Evolutionary conservation across 1,140 invertebrate species (phyloP), one percentile per base, ranked within the genome.

Genomic region (Neodiprion fabricii): DNA sequence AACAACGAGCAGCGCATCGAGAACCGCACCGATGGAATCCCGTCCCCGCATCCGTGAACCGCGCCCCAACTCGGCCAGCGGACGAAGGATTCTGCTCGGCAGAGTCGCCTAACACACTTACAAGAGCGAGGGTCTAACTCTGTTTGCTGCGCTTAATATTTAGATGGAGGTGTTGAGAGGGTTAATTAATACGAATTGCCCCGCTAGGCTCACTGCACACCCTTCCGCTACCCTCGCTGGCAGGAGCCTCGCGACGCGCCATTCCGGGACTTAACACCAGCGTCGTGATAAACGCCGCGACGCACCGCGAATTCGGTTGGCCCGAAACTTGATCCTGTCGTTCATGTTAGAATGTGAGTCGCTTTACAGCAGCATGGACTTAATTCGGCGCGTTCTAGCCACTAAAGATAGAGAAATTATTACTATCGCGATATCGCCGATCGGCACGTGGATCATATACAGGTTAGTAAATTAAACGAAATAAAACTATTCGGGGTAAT

Each of bases 101-200:
- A 47, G 69, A 74, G 17, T 67, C 71, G 70, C 49, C 72, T 61
- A 61, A 61, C 53, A 9, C 53, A 61, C 53, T 21, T 69, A 69
- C 11, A 23, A 47, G 40, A 23, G 67, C 67, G 21, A 69, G 21
- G 70, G 70, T 48, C 70, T 71, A 71, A 71, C 70, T 49, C 10
- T 50, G 21, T 50, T 71, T 71, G 70, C 70, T 14, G 48, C 68
- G 47, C 78, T 81, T 83, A 81, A 82, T 82, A 81, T 82, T 83
- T 84, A 75, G 75, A 78, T 48, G 77, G 80, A 71, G 67, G 68
- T 72, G 12, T 75, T 76, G 79, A 80, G 80, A 79, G 79, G 78
- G 80, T 83, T 85, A 85, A 86, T 85, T 85, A 83, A 85, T 86
- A 84, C 80, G 80, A 85, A 85, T 82, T 78, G 80, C 81, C 70